A percentile compares a stretch with the other conserved stretches of the same genome.
Evolutionary conservation across 2,797 vertebrate species (phyloP).

Genomic region (Anniella stebbinsi): DNA sequence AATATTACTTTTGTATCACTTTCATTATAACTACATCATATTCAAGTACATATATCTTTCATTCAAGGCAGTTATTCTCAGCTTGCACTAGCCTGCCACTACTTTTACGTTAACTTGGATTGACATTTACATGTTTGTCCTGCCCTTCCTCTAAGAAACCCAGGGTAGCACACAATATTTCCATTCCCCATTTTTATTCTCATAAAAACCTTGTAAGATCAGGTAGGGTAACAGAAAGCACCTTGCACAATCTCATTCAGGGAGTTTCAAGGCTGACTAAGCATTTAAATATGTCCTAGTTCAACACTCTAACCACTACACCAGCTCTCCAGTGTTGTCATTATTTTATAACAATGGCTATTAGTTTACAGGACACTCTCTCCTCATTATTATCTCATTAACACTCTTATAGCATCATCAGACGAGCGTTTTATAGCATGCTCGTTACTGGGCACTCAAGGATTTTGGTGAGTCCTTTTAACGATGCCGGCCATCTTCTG

Average conservation of each 20-base stretch:
- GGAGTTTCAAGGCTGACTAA: not conserved
- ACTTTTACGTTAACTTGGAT: not conserved
- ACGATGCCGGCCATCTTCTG: no score
- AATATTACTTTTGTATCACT: not conserved
- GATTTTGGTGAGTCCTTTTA: no score
- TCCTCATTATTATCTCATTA: not conserved
- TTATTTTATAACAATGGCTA: not conserved
- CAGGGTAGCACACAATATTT: not conserved
- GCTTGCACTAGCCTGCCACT: not conserved
- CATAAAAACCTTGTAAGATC: not conserved
- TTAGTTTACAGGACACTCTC: not conserved
- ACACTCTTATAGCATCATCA: no score
- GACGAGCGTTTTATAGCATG: no score
- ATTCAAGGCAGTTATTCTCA: not conserved
- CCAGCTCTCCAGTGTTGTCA: not conserved
- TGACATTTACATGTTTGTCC: not conserved
- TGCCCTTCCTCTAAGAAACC: not conserved
- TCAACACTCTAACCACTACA: not conserved
- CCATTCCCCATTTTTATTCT: not conserved
- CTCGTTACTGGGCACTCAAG: no score
- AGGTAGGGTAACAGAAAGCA: no score
- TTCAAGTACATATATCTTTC: not conserved
- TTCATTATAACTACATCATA: not conserved
- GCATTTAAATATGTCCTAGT: not conserved
- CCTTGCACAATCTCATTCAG: no score